A percentile compares a stretch with the other conserved stretches of the same genome.
These are phyloP conservation scores for Geotrupes spiniger DNA, from an alignment of 2,888 invertebrate genomes.

Conservation along the genomic window DNA sequence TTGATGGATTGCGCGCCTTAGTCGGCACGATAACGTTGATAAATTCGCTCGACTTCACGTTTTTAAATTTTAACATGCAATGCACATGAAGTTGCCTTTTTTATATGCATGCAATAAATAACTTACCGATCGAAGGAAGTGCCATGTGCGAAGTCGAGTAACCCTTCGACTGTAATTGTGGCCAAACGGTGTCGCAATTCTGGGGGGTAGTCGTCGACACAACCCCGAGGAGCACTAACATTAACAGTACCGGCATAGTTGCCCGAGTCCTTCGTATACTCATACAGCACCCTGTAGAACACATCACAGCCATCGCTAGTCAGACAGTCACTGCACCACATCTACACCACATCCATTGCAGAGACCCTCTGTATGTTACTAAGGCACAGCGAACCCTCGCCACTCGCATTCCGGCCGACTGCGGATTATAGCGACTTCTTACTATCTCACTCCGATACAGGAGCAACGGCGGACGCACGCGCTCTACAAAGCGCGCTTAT, in stretches of 20 bases:
- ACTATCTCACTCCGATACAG: not conserved
- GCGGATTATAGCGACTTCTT: not conserved
- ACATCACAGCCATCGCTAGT: conserved; percentile 7
- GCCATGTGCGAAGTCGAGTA: not conserved
- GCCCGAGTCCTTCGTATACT: conserved; percentile 1
- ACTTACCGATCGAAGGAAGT: not conserved
- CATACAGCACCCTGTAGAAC: conserved; percentile 2
- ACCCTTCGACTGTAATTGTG: conserved; percentile 1
- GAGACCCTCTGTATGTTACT: not conserved
- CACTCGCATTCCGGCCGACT: conserved; percentile 4
- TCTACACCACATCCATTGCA: conserved; percentile 2
- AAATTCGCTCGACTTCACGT: conserved; percentile 1
- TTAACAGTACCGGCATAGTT: not conserved
- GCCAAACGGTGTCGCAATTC: conserved; percentile 1
- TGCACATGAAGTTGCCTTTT: not conserved
- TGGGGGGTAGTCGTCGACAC: not conserved
- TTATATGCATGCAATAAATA: not conserved
- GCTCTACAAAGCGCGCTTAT: not conserved
- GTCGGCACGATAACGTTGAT: not conserved
- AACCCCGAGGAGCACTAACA: not conserved
- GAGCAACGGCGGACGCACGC: conserved; percentile 1
- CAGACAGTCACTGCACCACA: conserved; percentile 1
- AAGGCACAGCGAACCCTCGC: conserved; percentile 6
- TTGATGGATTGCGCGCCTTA: conserved; percentile 2
- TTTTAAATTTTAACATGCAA: not conserved